Conservation (phyloP, 2,113 vertebrate genomes). For the Rhipidura dahli region DNA sequence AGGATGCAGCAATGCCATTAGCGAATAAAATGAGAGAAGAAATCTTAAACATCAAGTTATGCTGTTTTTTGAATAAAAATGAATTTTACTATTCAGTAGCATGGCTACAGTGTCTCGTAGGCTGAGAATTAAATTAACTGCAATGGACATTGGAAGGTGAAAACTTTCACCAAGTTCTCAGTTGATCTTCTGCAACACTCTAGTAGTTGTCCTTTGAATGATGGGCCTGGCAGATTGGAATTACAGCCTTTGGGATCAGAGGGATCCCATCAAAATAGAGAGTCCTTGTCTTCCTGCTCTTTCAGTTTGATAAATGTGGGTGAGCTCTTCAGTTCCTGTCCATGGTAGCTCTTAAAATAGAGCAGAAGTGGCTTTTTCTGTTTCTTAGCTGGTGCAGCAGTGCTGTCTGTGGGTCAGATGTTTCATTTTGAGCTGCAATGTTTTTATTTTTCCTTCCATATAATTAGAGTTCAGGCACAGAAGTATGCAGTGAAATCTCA, state of each 20-base stretch:
- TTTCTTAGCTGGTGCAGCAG: background rate
- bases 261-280: background rate
- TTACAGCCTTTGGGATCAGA: background rate
- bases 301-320: background rate
- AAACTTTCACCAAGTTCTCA: background rate
- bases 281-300: background rate
- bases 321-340: background rate
- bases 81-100: background rate
- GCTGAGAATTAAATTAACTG: background rate
- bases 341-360: background rate
- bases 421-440: background rate
- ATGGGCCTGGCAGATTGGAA: background rate
- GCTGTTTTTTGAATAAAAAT: background rate
- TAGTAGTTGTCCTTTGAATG: background rate
- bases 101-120: background rate
- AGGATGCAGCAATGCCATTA: background rate
- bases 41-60: background rate
- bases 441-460: background rate
- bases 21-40: background rate
- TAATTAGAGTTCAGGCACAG: constrained; percentile 17
- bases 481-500: constrained; percentile 53
- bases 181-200: background rate
- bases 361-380: background rate
- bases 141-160: background rate
- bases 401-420: background rate